Percentiles rank a stretch among this genome's conserved stretches.
phyloP scores from a whole-genome alignment of 2,888 invertebrate species.

The Drosophila pegasa region DNA sequence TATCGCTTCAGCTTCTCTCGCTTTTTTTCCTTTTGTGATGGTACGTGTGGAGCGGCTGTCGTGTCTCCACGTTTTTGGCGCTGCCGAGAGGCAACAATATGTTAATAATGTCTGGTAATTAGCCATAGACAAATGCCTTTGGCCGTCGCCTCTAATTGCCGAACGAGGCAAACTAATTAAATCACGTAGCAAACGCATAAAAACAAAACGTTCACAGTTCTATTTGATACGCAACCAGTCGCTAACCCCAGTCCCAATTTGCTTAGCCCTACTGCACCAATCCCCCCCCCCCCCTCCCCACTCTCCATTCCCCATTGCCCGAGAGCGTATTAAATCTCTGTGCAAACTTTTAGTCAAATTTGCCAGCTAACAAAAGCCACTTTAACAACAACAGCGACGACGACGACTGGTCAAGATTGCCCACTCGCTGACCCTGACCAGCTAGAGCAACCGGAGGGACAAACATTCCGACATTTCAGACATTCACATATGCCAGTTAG shows the following conservation, averaged over 20 bases:
- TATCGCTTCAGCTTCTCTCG: conserved; percentile 32
- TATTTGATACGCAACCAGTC: conserved; percentile 10
- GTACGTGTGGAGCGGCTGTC: not conserved
- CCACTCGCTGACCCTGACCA: conserved; percentile 16
- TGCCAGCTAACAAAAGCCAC: conserved; percentile 53
- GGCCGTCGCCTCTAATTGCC: conserved; percentile 52
- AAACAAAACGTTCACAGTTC: conserved; percentile 52
- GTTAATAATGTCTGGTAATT: conserved; percentile 66
- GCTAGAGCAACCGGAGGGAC: conserved; percentile 8
- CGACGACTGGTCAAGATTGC: conserved; percentile 16
- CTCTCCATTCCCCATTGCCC: not conserved
- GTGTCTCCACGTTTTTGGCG: conserved; percentile 7
- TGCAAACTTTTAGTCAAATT: conserved; percentile 72
- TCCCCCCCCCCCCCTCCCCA: not conserved
- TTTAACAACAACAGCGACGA: conserved; percentile 24
- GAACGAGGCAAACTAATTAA: conserved; percentile 66
- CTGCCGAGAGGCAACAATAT: conserved; percentile 53
- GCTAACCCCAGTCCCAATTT: conserved; percentile 16
- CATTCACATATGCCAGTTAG: conserved; percentile 26
- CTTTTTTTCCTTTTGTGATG: not conserved
- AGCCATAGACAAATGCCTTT: conserved; percentile 60
- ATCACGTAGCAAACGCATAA: conserved; percentile 77
- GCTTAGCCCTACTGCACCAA: not conserved
- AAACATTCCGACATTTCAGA: conserved; percentile 19
- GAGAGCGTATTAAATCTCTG: conserved; percentile 47